Evolutionary conservation across 2,888 invertebrate species (phyloP), one percentile per base, ranked within the genome.

Genomic region (Drosophila birchii): DNA sequence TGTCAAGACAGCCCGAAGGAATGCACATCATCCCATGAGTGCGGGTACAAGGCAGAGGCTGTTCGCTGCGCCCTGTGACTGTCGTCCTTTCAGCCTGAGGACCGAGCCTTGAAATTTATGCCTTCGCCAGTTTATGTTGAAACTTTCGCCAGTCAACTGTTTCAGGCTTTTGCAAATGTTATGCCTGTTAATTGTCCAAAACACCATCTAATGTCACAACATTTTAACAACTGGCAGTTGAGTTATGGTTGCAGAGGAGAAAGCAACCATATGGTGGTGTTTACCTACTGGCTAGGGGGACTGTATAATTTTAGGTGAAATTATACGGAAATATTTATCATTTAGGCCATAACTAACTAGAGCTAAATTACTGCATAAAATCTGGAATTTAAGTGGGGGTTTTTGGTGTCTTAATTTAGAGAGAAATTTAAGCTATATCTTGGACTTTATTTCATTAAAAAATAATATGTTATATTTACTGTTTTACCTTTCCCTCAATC

Each of bases 131-230:
- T 38, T 32, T 18, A n/a, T 68, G 26, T 18, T 47, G 34, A 36
- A 55, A 41, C 23, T 41, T 68, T 34, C 39, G 29, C 57, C 44
- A 51, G 36, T 34, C 26, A 32, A 41, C 62, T 43, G 20, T 57
- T 29, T 66, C n/a, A 29, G 58, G 16, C 26, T 26, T 20, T 23
- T 11, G 23, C 38, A 47, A 64, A 39, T 62, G 63, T 62, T 62
- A 59, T 44, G 59, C 26, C 60, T 64, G 62, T 64, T 64, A 47
- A 49, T 64, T 47, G 63, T 63, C 64, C 64, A 51, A 66, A 63
- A 63, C 64, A 66, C 34, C 39, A 34, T 26, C 7, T 38, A 20
- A 41, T 34, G 39, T 62, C 45, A 61, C 59, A 45, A 64, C 60
- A 45, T 59, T 62, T 59, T 16, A 59, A 38, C 44, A 62, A 45